phyloP scores from a whole-genome alignment of 1,140 invertebrate genomes.

The Manduca sexta region DNA sequence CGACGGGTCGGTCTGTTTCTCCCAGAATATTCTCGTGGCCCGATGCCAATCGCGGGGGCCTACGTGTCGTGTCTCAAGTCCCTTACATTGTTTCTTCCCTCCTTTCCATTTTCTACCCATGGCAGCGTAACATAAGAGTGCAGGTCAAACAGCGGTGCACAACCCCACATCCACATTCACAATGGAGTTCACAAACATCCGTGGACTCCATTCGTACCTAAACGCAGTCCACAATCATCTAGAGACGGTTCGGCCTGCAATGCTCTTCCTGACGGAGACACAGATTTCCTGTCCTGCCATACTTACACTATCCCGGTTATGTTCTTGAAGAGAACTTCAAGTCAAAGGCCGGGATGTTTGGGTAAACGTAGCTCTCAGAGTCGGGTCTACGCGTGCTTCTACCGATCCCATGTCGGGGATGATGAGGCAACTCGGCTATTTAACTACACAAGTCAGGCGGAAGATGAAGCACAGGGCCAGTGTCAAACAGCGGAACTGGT shows the following conservation, averaged over 20 bases:
- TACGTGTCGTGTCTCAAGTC: too few species aligned
- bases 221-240: constrained; percentile 1
- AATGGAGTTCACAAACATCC: background rate
- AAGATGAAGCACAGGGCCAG: constrained; percentile 3
- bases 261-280: constrained; percentile 3
- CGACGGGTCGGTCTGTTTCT: background rate
- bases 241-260: background rate
- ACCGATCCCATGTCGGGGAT: constrained; percentile 6
- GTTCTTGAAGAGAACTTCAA: background rate
- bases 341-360: constrained; percentile 4
- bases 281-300: background rate
- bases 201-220: background rate
- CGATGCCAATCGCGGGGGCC: too few species aligned
- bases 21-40: too few species aligned
- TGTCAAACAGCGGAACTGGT: constrained; percentile 5
- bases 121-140: background rate
- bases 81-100: too few species aligned
- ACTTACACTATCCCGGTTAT: background rate
- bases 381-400: constrained; percentile 18
- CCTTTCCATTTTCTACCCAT: background rate
- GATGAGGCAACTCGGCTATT: constrained; percentile 5
- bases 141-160: background rate
- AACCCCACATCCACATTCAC: background rate
- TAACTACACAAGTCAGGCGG: too few species aligned
- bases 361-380: constrained; percentile 1